Evolutionary conservation across 2,797 vertebrate genomes (phyloP).

Genomic region (Liasis olivaceus): DNA sequence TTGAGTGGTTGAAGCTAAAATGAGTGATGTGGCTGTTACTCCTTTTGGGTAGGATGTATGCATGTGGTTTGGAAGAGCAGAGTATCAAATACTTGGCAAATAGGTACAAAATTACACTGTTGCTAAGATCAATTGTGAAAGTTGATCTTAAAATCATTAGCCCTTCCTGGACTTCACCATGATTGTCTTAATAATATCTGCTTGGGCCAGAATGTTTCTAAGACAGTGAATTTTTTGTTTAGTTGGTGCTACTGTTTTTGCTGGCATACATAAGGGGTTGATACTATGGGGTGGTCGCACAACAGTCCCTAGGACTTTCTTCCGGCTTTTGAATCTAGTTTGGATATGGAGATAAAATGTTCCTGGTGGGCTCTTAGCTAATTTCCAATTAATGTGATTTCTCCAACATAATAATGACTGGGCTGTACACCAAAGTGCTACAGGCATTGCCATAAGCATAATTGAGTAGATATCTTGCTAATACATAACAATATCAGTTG

Average conservation of each 20-base stretch:
- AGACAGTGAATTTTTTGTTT: background rate
- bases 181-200: background rate
- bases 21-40: slow-evolving; percentile 12
- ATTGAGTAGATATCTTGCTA: background rate
- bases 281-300: background rate
- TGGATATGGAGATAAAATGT: background rate
- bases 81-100: background rate
- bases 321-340: background rate
- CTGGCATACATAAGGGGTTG: background rate
- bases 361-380: background rate
- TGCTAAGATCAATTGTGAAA: background rate
- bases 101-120: background rate
- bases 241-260: background rate
- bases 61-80: slow-evolving; percentile 40
- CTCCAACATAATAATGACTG: background rate
- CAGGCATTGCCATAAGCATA: background rate
- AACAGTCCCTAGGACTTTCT: background rate
- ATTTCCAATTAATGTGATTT: background rate
- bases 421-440: background rate
- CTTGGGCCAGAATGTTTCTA: background rate
- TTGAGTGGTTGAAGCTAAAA: background rate
- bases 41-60: background rate
- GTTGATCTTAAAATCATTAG: slow-evolving; percentile 1
- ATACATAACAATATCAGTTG: background rate
- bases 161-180: background rate